Evolutionary conservation across 2,113 vertebrate species (phyloP).

Genomic region (Petroica traversi): DNA sequence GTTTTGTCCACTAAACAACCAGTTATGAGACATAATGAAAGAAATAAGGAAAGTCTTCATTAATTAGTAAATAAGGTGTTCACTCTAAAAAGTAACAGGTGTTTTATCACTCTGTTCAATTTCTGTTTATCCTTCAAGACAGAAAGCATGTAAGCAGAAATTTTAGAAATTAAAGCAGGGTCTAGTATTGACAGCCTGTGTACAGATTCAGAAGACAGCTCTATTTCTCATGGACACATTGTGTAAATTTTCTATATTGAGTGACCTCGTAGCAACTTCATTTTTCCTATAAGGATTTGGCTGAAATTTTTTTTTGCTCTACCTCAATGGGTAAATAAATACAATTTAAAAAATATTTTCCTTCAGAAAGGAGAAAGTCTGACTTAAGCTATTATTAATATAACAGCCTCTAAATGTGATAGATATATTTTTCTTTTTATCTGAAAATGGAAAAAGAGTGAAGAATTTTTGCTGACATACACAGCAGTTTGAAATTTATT

Average conservation of each 20-base stretch:
- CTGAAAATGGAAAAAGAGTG: background rate
- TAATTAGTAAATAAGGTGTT: background rate
- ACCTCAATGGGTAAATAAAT: background rate
- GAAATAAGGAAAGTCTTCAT: background rate
- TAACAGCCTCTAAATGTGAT: background rate
- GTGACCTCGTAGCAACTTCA: background rate
- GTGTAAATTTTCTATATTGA: background rate
- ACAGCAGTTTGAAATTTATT: background rate
- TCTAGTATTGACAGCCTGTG: background rate
- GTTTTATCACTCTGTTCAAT: background rate
- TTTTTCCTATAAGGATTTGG: background rate
- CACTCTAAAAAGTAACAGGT: background rate
- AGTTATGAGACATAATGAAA: background rate
- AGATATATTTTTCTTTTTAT: background rate
- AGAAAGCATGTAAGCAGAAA: background rate
- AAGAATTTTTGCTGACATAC: background rate
- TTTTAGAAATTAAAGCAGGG: background rate
- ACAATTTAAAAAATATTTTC: background rate
- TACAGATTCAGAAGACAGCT: background rate
- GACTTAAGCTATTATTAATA: background rate
- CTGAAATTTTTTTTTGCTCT: background rate
- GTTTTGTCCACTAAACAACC: background rate
- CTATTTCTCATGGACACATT: background rate
- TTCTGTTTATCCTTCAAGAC: background rate
- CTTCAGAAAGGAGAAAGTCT: background rate